Percentiles rank a stretch among this genome's conserved stretches.
phyloP scores from a whole-genome alignment of 2,113 vertebrate genomes.

The Baryphthengus martii region DNA sequence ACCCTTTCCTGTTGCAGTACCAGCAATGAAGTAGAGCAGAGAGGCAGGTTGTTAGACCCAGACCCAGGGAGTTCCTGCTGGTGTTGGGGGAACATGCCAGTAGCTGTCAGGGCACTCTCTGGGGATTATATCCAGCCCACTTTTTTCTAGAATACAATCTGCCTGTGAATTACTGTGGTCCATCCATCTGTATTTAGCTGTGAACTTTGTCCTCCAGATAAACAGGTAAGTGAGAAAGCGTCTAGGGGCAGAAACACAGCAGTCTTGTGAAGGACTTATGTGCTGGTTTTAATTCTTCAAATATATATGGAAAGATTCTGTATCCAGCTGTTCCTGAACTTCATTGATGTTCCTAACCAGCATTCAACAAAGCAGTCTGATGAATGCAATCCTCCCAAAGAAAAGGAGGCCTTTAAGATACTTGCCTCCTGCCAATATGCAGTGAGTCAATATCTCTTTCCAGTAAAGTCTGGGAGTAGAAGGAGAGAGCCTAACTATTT shows the following conservation, averaged over 20 bases:
- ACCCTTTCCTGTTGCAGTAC: background rate
- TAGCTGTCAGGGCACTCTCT: background rate
- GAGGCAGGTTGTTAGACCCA: background rate
- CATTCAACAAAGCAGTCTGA: background rate
- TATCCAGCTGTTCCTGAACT: background rate
- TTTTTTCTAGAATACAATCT: background rate
- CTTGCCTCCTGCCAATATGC: background rate
- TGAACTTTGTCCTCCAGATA: background rate
- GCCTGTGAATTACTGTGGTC: background rate
- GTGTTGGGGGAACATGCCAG: accelerated
- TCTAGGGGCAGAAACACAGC: too few relatives aligned
- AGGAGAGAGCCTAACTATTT: background rate
- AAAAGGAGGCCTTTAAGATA: background rate
- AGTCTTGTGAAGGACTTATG: background rate
- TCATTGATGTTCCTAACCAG: background rate
- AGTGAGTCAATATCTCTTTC: background rate
- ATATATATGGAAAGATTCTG: background rate
- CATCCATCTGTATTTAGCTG: background rate
- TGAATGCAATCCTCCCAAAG: background rate
- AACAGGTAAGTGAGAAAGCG: background rate
- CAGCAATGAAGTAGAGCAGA: background rate
- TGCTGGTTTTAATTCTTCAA: background rate
- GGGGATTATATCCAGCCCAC: background rate
- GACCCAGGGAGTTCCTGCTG: background rate
- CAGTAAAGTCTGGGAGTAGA: background rate